Evolutionary conservation across 2,113 vertebrate species (phyloP).

Genomic region (Nothoprocta pentlandii): DNA sequence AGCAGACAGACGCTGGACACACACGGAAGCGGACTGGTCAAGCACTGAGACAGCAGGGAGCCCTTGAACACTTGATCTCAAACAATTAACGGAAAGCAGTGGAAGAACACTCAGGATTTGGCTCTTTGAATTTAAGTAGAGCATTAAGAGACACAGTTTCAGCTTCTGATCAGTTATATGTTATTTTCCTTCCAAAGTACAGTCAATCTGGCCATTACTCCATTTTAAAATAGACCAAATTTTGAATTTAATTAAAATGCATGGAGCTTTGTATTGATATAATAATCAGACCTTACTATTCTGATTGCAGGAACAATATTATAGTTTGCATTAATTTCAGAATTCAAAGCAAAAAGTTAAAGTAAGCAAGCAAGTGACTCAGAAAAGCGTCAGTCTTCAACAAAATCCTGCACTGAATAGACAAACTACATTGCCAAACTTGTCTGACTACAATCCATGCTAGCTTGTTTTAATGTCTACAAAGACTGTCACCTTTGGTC

Average conservation of each 20-base stretch:
- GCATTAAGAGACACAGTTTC: background rate
- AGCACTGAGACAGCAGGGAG: background rate
- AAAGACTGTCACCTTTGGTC: background rate
- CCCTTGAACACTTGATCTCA: background rate
- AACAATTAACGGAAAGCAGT: conserved; percentile 17
- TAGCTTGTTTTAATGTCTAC: background rate
- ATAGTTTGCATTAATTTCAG: background rate
- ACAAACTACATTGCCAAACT: background rate
- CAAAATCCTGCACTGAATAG: background rate
- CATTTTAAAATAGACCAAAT: background rate
- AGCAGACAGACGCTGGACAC: background rate
- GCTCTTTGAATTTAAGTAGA: conserved; percentile 8
- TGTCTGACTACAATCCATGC: background rate
- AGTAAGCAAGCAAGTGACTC: background rate
- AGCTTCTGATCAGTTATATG: background rate
- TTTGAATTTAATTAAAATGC: background rate
- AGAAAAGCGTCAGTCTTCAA: background rate
- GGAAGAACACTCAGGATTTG: background rate
- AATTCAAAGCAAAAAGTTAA: background rate
- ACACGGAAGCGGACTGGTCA: background rate
- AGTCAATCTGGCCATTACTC: background rate
- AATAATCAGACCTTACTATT: background rate
- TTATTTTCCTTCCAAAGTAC: background rate
- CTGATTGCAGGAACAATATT: background rate
- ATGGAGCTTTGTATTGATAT: background rate